Evolutionary conservation across 2,888 invertebrate genomes (phyloP).

Genomic region (Eilema depressum): DNA sequence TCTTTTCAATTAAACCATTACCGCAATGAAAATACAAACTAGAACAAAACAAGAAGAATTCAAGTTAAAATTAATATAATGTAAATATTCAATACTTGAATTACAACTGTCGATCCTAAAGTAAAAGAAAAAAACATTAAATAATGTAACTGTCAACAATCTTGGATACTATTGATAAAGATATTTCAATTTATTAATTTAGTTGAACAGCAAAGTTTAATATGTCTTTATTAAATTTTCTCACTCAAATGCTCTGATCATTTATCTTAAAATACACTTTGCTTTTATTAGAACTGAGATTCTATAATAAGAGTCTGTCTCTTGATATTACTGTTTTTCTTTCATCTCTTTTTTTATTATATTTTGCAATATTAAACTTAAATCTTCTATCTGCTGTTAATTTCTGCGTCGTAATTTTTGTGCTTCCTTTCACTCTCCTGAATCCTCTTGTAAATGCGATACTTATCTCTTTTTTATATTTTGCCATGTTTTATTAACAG

Average conservation of each 20-base stretch:
- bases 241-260: neutral
- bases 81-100: neutral
- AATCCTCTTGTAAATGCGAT: neutral
- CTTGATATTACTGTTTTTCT: neutral
- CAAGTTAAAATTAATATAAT: neutral
- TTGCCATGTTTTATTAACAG: too few species aligned
- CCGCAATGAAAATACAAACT: too few species aligned
- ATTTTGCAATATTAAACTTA: too few species aligned
- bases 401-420: too few species aligned
- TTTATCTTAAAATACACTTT: conserved; percentile 8
- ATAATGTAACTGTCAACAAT: neutral
- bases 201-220: neutral
- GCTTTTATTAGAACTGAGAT: neutral
- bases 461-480: too few species aligned
- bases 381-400: neutral
- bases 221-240: neutral
- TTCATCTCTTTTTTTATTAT: neutral
- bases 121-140: too few species aligned
- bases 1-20: too few species aligned
- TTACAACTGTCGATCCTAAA: neutral
- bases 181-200: conserved; percentile 7
- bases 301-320: neutral
- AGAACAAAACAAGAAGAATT: too few species aligned
- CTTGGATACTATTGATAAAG: neutral
- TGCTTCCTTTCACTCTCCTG: neutral